Percentiles rank a stretch among this genome's conserved stretches.
Evolutionary conservation across 1,140 invertebrate genomes (phyloP).

Genomic region (Diprion similis): DNA sequence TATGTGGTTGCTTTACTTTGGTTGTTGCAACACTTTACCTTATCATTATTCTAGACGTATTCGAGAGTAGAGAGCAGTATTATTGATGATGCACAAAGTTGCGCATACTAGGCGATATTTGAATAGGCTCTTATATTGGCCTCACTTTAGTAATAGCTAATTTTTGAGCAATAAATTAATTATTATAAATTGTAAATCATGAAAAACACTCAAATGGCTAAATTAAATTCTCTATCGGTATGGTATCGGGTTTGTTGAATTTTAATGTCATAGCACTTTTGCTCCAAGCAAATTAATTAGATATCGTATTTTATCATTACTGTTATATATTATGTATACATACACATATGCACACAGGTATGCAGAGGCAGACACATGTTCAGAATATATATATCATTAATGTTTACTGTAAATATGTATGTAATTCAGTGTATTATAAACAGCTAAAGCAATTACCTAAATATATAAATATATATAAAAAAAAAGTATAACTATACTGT

Average conservation of each 20-base stretch:
- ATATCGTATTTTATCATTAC: conserved; percentile 1
- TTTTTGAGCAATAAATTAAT: too few relatives aligned
- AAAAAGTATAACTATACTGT: background rate
- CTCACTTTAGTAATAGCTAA: background rate
- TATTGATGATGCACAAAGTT: background rate
- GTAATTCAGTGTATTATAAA: conserved; percentile 18
- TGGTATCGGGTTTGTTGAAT: conserved; percentile 4
- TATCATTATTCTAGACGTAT: background rate
- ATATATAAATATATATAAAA: background rate
- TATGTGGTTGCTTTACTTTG: background rate
- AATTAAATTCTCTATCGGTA: background rate
- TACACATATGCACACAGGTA: background rate
- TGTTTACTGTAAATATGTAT: conserved; percentile 22
- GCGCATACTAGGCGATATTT: background rate
- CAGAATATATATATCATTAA: conserved; percentile 12
- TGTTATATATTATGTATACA: background rate
- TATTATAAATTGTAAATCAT: background rate
- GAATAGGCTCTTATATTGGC: background rate
- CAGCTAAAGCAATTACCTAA: conserved; percentile 10
- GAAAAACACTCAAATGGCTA: background rate
- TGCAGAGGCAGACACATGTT: background rate
- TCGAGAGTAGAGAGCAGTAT: conserved; percentile 1
- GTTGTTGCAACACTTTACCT: background rate
- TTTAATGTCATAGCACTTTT: background rate
- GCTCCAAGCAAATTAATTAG: conserved; percentile 1